These are phyloP conservation scores for Psilanteris sp. DNA, from an alignment of 1,140 invertebrate species.

Conservation along the genomic window DNA sequence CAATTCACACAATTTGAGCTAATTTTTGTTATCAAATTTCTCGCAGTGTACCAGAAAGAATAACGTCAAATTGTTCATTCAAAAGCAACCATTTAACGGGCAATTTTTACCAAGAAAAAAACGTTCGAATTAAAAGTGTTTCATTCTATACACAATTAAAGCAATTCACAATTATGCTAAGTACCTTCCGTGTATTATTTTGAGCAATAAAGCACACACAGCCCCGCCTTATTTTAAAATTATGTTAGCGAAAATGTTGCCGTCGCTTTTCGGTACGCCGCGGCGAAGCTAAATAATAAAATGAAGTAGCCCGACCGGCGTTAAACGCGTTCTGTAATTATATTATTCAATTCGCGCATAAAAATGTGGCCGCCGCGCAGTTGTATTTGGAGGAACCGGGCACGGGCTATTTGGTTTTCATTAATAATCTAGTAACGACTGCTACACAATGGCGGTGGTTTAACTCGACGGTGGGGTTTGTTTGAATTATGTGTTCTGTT, in stretches of 20 bases:
- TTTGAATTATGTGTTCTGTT: constrained; percentile 71
- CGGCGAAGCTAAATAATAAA: constrained; percentile 31
- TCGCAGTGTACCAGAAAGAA: too few species aligned
- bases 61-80: too few species aligned
- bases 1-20: too few species aligned
- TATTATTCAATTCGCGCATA: constrained; percentile 46
- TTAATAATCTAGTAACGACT: constrained; percentile 69
- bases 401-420: constrained; percentile 68
- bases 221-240: too few species aligned
- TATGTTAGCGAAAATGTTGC: not conserved
- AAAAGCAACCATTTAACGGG: too few species aligned
- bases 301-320: constrained; percentile 6
- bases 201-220: too few species aligned
- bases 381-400: constrained; percentile 25
- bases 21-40: too few species aligned
- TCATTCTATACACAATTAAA: too few species aligned
- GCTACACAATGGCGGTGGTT: constrained; percentile 64
- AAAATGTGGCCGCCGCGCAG: constrained; percentile 38
- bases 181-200: too few species aligned
- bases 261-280: not conserved
- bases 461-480: constrained; percentile 59
- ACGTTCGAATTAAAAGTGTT: too few species aligned
- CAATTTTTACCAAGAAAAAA: too few species aligned
- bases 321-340: constrained; percentile 27
- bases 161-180: too few species aligned